Conservation (phyloP, 2,888 invertebrate species). For the Drosophila parthenogenetica region DNA sequence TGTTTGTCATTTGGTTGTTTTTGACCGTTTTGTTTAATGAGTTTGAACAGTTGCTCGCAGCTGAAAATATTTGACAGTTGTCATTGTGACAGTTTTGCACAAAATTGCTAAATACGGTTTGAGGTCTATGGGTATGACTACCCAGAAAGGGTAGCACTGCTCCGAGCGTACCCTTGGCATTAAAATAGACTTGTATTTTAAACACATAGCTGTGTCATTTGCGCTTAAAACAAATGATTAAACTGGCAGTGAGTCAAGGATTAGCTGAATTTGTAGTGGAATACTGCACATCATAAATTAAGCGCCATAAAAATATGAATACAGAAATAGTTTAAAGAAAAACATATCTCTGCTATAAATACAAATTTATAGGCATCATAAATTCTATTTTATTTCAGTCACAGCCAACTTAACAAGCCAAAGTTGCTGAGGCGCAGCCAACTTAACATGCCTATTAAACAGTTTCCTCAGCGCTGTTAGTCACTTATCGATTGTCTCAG, state of each 20-base stretch:
- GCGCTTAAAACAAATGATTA: background rate
- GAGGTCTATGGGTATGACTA: constrained; percentile 6
- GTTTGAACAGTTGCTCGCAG: constrained; percentile 78
- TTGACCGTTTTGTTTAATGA: constrained; percentile 72
- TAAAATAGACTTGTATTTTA: constrained; percentile 8
- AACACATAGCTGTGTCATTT: background rate
- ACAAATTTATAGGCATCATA: background rate
- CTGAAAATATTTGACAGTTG: constrained; percentile 79
- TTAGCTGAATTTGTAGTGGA: background rate
- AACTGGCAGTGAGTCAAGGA: background rate
- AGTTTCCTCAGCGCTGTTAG: constrained; percentile 18
- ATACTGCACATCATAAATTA: background rate
- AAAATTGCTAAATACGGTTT: constrained; percentile 50
- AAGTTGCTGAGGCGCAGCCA: constrained; percentile 1
- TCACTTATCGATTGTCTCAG: constrained; percentile 13
- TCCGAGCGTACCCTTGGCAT: constrained; percentile 14
- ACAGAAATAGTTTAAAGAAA: no score
- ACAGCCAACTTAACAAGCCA: constrained; percentile 16
- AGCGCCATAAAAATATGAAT: no score
- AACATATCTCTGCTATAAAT: background rate
- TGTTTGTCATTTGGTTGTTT: constrained; percentile 31
- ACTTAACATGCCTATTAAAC: constrained; percentile 15
- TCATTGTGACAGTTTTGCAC: constrained; percentile 70
- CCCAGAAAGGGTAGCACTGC: background rate
- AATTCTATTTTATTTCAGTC: background rate